Conservation (phyloP, 2,113 vertebrate genomes). For the Phalacrocorax aristotelis region DNA sequence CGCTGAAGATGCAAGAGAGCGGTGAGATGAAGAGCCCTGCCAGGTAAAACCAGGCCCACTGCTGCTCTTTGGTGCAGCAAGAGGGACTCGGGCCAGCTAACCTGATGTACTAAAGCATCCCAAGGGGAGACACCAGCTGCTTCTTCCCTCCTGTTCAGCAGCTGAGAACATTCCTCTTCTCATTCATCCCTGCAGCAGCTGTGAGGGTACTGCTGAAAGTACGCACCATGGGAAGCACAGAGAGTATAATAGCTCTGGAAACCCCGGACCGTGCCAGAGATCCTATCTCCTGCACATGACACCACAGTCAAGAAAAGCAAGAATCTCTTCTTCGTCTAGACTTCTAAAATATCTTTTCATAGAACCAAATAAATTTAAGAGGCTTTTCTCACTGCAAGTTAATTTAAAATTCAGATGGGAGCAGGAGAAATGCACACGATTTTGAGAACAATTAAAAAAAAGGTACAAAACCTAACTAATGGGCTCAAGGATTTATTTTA, state of each 20-base stretch:
- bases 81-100: neutral
- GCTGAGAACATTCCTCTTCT: neutral
- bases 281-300: neutral
- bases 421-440: neutral
- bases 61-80: neutral
- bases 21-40: neutral
- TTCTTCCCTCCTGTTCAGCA: neutral
- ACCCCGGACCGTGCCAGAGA: neutral
- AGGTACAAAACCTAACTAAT: neutral
- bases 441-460: neutral
- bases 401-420: neutral
- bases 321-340: neutral
- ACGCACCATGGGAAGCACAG: neutral
- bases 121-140: neutral
- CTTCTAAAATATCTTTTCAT: neutral
- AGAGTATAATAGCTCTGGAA: neutral
- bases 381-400: neutral
- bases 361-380: neutral
- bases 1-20: rapidly evolving
- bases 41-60: neutral
- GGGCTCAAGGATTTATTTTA: neutral
- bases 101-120: neutral
- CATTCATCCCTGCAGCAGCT: neutral
- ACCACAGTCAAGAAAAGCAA: neutral
- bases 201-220: neutral